Evolutionary conservation across 2,888 invertebrate species (phyloP).

Genomic region (Athalia circularis): DNA sequence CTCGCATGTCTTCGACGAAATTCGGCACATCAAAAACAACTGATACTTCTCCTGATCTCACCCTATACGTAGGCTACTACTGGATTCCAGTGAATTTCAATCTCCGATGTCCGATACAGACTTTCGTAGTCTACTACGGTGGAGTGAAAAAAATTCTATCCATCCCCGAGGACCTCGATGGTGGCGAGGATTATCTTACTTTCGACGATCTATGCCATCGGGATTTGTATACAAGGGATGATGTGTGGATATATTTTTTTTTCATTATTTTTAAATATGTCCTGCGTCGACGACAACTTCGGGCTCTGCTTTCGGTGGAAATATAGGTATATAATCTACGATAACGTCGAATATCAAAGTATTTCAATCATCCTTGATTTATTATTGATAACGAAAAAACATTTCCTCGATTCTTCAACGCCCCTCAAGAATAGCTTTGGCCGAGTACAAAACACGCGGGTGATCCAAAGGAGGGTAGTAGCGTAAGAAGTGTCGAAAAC

Average conservation of each 20-base stretch:
- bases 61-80: not conserved
- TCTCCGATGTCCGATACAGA: conserved; percentile 10
- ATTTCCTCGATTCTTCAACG: conserved; percentile 1
- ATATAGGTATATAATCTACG: not conserved
- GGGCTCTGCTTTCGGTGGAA: conserved; percentile 21
- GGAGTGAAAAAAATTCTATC: not conserved
- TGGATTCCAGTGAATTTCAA: conserved; percentile 16
- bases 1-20: not conserved
- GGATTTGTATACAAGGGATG: too few species aligned
- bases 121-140: not conserved
- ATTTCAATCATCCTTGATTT: conserved; percentile 35
- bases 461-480: not conserved
- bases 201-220: too few species aligned
- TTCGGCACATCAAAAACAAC: not conserved
- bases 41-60: not conserved
- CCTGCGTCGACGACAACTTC: conserved; percentile 3
- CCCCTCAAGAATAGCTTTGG: not conserved
- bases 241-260: too few species aligned
- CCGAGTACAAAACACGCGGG: not conserved
- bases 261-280: too few species aligned
- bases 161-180: not conserved
- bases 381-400: conserved; percentile 25
- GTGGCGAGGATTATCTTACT: not conserved
- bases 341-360: too few species aligned
- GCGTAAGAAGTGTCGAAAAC: conserved; percentile 46